Base-by-base conservation (phyloP, 2,888 invertebrate genomes). In the Microctonus hyperodae region DNA sequence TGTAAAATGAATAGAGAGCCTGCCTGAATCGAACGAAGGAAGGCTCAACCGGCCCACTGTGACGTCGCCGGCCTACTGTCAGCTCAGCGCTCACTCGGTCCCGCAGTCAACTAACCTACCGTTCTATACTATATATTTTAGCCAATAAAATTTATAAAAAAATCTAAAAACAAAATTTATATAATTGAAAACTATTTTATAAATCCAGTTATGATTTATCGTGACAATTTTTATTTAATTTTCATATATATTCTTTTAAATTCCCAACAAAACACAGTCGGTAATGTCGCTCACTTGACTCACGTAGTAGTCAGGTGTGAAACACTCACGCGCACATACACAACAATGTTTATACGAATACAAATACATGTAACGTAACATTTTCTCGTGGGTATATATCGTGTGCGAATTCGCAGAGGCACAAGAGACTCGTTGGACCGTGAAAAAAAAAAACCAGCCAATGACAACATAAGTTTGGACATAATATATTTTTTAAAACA, bases 11-110 rank as follows among this genome's bases (percentile, higher is more conserved):
- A 81, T 82, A 80, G 72, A 75, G 81, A 83, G 83, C 83, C 83
- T 82, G 83, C 80, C 82, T 78, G 80, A 81, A 81, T 81, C 79
- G 81, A 80, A 81, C 78, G 79, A 79, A 80, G 79, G 80, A 81
- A 83, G 82, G 83, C 83, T 81, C 84, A 84, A 85, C 85, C 85
- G 85, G 85, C 85, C 85, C 84, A 83, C 83, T 84, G 85, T 85
- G 85, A 85, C 85, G 86, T 86, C 85, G 86, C 85, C 86, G 86
- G 85, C 85, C 86, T 85, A 86, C 86, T 86, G 86, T 85, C 85
- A 85, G 85, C 83, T 80, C 83, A 80, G 79, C 81, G 79, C 81
- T 83, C 84, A 82, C 85, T 83, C 83, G 83, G 84, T 83, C 83
- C 84, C 84, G 83, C 85, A 81, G 81, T 82, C 83, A 83, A 83